Conservation (phyloP, 2,797 vertebrate species). For the Micrastur ruficollis region DNA sequence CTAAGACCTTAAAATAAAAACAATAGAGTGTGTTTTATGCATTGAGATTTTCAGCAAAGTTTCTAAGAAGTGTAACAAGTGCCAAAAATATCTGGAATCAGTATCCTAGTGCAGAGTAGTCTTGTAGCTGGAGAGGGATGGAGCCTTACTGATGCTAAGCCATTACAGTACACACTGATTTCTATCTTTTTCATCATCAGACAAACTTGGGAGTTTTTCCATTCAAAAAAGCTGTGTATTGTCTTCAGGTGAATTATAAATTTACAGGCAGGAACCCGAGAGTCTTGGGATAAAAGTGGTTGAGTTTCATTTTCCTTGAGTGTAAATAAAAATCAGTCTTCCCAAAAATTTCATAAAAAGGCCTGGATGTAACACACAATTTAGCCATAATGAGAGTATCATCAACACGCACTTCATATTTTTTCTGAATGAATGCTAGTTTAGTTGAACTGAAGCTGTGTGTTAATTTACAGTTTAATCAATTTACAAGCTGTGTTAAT, state of each 20-base stretch:
- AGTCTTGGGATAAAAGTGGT: constrained; percentile 35
- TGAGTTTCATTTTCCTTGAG: constrained; percentile 27
- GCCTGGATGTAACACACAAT: neutral
- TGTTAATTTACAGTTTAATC: neutral
- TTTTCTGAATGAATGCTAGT: neutral
- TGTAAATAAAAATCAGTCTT: constrained; percentile 8
- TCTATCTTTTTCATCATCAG: neutral
- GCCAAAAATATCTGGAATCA: neutral
- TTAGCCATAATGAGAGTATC: neutral
- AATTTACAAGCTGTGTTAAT: neutral
- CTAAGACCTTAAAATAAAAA: constrained; percentile 7
- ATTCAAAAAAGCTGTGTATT: neutral
- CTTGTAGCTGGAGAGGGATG: neutral
- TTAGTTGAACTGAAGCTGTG: neutral
- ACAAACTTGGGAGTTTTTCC: neutral
- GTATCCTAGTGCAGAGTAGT: neutral
- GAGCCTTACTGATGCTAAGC: neutral
- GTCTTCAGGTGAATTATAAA: neutral
- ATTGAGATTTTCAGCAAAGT: neutral
- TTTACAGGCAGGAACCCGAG: neutral
- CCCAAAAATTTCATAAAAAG: neutral
- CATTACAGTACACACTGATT: neutral
- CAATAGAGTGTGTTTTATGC: neutral
- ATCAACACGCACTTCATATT: neutral
- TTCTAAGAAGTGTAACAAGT: neutral